A percentile compares a stretch with the other conserved stretches of the same genome.
phyloP scores from a whole-genome alignment of 2,888 invertebrate species.

The Mongoloraphidia duomilia region DNA sequence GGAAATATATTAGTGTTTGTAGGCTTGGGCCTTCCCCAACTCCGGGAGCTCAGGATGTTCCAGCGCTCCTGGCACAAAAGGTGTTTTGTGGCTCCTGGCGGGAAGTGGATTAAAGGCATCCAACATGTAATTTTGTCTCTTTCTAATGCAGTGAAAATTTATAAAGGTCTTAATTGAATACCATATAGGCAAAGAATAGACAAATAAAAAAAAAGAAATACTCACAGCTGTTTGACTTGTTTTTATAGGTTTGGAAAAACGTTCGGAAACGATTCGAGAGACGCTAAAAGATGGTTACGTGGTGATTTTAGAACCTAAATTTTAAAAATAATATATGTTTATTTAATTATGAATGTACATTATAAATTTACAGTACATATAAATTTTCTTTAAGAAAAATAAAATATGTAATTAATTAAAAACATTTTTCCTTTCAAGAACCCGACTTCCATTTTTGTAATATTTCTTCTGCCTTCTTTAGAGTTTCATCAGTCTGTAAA shows the following conservation, averaged over 20 bases:
- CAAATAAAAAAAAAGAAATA: not conserved
- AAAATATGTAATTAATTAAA: not conserved
- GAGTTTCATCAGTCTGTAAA: conserved; percentile 59
- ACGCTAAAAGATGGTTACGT: conserved; percentile 59
- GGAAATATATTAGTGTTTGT: no score
- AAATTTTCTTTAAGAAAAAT: conserved; percentile 7
- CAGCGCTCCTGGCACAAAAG: no score
- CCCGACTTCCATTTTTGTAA: conserved; percentile 40
- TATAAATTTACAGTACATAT: not conserved
- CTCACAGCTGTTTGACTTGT: conserved; percentile 1
- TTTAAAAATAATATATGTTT: not conserved
- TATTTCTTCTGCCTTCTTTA: conserved; percentile 48
- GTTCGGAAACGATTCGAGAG: conserved; percentile 55
- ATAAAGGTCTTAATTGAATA: not conserved
- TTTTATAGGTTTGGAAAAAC: conserved; percentile 54
- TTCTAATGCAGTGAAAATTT: no score
- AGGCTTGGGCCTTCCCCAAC: no score
- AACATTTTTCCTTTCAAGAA: not conserved
- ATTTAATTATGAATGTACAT: not conserved
- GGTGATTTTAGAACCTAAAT: conserved; percentile 38
- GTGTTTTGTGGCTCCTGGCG: no score
- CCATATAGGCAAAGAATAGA: not conserved
- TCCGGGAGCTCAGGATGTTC: no score
- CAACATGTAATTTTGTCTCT: no score
- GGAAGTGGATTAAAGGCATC: no score